Percentiles rank a stretch among this genome's conserved stretches.
These are phyloP conservation scores for Brachylomia viminalis DNA, from an alignment of 2,888 invertebrate species.

Conservation along the genomic window DNA sequence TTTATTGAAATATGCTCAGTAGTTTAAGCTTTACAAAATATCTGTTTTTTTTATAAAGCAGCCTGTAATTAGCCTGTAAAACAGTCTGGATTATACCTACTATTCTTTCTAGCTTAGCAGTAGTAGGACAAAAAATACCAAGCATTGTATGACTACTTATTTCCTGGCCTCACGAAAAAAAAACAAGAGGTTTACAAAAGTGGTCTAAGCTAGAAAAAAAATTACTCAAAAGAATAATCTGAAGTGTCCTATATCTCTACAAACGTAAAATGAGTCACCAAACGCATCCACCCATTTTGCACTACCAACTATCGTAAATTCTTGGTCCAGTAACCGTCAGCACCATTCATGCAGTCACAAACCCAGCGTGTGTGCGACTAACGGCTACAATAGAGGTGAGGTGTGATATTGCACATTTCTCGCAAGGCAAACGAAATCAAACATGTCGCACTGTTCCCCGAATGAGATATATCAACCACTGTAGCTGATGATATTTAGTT, in stretches of 20 bases:
- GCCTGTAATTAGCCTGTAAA: not conserved
- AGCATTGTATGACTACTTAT: not conserved
- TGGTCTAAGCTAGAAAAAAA: not conserved
- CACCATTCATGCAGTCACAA: not conserved
- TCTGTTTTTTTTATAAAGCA: too few species aligned
- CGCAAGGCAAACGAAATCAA: constrained; percentile 27
- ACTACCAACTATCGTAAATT: not conserved
- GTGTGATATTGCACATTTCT: constrained; percentile 48
- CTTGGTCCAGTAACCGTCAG: not conserved
- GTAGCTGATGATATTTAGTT: constrained; percentile 15
- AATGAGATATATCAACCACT: not conserved
- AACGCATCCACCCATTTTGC: not conserved
- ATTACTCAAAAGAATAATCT: not conserved
- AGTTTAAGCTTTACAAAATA: too few species aligned
- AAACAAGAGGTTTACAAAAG: too few species aligned
- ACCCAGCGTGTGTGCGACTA: not conserved
- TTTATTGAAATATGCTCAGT: too few species aligned
- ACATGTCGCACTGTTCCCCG: not conserved
- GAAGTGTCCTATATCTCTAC: not conserved
- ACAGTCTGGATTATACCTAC: too few species aligned
- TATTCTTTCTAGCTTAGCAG: too few species aligned
- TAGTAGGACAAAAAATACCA: not conserved
- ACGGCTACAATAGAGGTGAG: not conserved
- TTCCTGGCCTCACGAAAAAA: too few species aligned
- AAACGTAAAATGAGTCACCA: too few species aligned